Percentiles rank a stretch among this genome's conserved stretches.
Conservation (phyloP, 2,113 vertebrate genomes). For the Antigone vipio region DNA sequence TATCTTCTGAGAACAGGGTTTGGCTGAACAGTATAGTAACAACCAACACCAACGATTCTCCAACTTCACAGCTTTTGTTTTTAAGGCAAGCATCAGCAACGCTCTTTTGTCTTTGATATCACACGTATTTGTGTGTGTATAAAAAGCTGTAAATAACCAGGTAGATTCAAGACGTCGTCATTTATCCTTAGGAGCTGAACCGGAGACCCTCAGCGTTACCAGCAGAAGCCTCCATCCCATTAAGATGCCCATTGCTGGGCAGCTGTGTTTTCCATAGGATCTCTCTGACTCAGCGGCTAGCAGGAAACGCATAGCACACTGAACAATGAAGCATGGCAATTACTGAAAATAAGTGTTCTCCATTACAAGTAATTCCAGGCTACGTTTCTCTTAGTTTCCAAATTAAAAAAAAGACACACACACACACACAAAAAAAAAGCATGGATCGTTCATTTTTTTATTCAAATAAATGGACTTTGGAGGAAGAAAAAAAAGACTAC, state of each 20-base stretch:
- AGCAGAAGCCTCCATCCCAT: not conserved
- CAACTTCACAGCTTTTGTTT: not conserved
- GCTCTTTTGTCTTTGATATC: not conserved
- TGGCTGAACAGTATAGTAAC: not conserved
- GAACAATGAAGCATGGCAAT: not conserved
- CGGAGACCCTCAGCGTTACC: not conserved
- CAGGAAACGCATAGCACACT: not conserved
- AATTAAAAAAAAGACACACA: not conserved
- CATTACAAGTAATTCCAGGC: not conserved
- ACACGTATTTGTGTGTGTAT: not conserved
- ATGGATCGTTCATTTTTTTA: constrained; percentile 32
- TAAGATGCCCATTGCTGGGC: not conserved
- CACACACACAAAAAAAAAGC: not conserved
- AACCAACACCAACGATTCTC: fast-evolving
- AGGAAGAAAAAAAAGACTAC: not conserved
- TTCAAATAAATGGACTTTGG: constrained; percentile 61
- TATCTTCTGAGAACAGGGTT: not conserved
- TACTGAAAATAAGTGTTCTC: not conserved
- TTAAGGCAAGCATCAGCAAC: not conserved
- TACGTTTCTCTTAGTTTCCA: not conserved
- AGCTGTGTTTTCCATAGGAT: not conserved
- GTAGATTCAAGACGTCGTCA: not conserved
- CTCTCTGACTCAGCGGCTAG: not conserved
- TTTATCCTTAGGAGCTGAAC: not conserved
- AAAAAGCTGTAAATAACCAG: not conserved